Percentiles rank a stretch among this genome's conserved stretches.
phyloP scores from a whole-genome alignment of 2,797 vertebrate species.

The Notolepis coatsorum region DNA sequence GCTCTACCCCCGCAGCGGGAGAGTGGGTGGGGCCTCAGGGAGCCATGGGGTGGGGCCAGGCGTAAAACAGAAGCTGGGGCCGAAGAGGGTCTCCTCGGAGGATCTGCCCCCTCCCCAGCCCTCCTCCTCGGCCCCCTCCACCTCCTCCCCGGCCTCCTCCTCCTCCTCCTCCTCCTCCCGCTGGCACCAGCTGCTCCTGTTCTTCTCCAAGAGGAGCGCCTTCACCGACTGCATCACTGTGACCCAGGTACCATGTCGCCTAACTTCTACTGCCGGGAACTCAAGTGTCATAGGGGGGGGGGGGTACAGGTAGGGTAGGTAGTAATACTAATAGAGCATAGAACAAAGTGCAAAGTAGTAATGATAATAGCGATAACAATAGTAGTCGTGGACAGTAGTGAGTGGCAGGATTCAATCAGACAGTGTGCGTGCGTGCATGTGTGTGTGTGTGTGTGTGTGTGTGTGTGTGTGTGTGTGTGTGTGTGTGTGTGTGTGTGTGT shows the following conservation, averaged over 20 bases:
- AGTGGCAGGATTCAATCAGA: too few relatives aligned
- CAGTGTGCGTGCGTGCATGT: too few relatives aligned
- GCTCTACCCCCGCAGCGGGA: slow-evolving; percentile 89
- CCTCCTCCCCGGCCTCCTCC: slow-evolving; percentile 73
- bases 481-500: slow-evolving; percentile 4
- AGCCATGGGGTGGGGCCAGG: slow-evolving; percentile 81
- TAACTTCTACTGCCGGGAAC: too few relatives aligned
- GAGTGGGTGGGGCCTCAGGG: slow-evolving; percentile 75
- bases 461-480: slow-evolving; percentile 18
- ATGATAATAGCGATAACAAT: too few relatives aligned
- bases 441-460: slow-evolving; percentile 2
- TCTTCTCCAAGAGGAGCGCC: slow-evolving; percentile 94
- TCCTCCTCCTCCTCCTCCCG: slow-evolving; percentile 80
- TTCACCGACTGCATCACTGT: slow-evolving; percentile 97
- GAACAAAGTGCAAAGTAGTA: too few relatives aligned
- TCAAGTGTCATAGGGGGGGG: too few relatives aligned
- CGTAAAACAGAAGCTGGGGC: slow-evolving; percentile 91
- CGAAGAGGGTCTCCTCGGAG: slow-evolving; percentile 91
- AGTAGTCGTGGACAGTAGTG: too few relatives aligned
- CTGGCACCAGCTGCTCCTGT: slow-evolving; percentile 95
- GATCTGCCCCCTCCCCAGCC: slow-evolving; percentile 81
- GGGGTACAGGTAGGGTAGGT: too few relatives aligned
- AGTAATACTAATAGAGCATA: too few relatives aligned
- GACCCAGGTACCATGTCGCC: slow-evolving; percentile 93
- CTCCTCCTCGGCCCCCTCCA: slow-evolving; percentile 80